Base-by-base conservation (phyloP, 1,140 invertebrate genomes). In the Formica exsecta region DNA sequence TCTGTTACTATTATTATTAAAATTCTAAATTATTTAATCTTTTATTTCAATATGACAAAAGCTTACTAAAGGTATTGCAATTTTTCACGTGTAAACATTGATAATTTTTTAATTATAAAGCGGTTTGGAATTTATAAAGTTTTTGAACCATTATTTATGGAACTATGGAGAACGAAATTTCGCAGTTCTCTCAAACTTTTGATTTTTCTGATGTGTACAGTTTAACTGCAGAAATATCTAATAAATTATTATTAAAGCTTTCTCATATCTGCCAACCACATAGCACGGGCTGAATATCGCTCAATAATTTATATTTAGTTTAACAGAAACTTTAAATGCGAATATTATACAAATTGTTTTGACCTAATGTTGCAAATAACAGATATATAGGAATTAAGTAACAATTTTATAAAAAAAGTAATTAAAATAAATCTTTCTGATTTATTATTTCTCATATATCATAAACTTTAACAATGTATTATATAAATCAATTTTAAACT, bases 231-330 rank as follows among this genome's bases (percentile, higher is more conserved):
- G 38, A 22, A 70, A 44, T 57, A 38, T 3, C 8, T 16, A 32
- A 22, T 19, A 7, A 80, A 80, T 68, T 80, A 57, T 68, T 54
- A 80, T 70, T 70, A 80, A 16, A 80, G 44, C 76, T 38, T 32
- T 48, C 44, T 74, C 44, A 29, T 70, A 70, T 70, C 54, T 80
- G 41, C 44, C 32, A 70, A 57, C 44, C 44, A 22, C 62, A 25
- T 57, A 51, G 44, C 44, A 22, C n/a, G 62, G 41, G 62, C 68
- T 65, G 44, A 16, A 38, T 70, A 44, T 68, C n/a, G n/a, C n/a
- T n/a, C 44, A 70, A 80, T 70, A 80, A 66, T 80, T 68, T 64
- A 57, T 70, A 80, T 68, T 22, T 32, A 57, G 44, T 80, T 57
- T 68, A 80, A 79, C 22, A 25, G 48, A 22, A 80, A 80, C 76